A percentile compares a stretch with the other conserved stretches of the same genome.
These are phyloP conservation scores for Leptinotarsa tumamoca DNA, from an alignment of 2,888 invertebrate genomes.

Conservation along the genomic window DNA sequence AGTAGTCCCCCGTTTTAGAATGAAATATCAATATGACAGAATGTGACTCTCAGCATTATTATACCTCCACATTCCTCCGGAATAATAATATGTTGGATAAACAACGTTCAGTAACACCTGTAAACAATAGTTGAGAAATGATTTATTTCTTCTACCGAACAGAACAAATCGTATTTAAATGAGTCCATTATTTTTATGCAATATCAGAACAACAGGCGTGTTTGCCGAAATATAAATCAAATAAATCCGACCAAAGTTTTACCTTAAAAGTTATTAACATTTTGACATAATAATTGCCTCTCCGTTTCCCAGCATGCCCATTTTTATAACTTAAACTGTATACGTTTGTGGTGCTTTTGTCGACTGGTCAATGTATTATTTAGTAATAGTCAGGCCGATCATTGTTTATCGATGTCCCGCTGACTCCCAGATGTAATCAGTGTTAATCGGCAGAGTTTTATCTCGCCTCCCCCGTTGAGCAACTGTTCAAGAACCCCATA, in stretches of 20 bases:
- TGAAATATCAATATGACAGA: too few relatives aligned
- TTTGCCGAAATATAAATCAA: constrained; percentile 25
- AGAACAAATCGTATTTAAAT: neutral
- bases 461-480: constrained; percentile 62
- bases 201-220: neutral
- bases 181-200: neutral
- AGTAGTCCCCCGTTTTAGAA: too few relatives aligned
- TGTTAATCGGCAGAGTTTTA: constrained; percentile 62
- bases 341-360: constrained; percentile 27
- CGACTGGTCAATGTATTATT: constrained; percentile 56
- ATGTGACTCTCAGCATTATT: too few relatives aligned
- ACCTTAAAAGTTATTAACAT: constrained; percentile 44
- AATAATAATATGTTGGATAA: too few relatives aligned
- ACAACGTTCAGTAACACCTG: too few relatives aligned
- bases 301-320: constrained; percentile 31
- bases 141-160: neutral
- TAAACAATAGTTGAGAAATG: neutral
- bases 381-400: constrained; percentile 63
- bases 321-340: constrained; percentile 28
- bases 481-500: constrained; percentile 50
- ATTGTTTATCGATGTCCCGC: constrained; percentile 64
- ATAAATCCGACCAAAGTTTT: constrained; percentile 5
- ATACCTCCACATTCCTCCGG: too few relatives aligned
- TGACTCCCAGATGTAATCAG: constrained; percentile 63
- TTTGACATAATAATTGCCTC: constrained; percentile 57